Conservation (phyloP, 2,113 vertebrate genomes). For the Pseudorasbora parva region DNA sequence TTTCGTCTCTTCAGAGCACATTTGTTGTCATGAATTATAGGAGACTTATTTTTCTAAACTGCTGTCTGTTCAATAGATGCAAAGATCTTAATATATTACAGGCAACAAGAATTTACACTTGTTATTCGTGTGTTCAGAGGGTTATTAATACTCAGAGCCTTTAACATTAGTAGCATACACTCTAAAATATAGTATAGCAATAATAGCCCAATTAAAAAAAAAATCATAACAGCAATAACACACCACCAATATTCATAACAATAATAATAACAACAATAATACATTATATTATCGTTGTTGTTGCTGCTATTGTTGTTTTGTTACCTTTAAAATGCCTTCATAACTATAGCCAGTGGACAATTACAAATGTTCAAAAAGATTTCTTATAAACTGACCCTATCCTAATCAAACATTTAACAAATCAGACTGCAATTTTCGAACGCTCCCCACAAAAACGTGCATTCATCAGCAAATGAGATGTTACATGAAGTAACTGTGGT, state of each 20-base stretch:
- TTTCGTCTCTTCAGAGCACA: neutral
- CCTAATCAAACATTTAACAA: neutral
- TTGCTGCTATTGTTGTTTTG: too few species aligned
- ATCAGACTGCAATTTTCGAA: neutral
- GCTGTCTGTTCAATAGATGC: neutral
- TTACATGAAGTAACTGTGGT: neutral
- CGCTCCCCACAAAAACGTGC: neutral
- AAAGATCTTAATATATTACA: neutral
- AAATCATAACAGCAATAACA: neutral
- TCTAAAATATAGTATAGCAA: neutral
- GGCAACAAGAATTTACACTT: neutral
- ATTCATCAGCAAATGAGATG: neutral
- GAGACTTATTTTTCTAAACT: neutral
- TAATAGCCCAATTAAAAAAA: neutral
- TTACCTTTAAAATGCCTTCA: neutral
- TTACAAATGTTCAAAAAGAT: neutral
- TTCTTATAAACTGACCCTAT: neutral
- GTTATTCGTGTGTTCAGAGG: neutral
- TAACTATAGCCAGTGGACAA: neutral
- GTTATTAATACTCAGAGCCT: neutral
- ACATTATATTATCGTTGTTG: too few species aligned
- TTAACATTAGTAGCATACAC: neutral
- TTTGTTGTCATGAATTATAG: neutral
- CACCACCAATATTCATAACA: neutral
- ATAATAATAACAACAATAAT: too few species aligned